A percentile compares a stretch with the other conserved stretches of the same genome.
Conservation (phyloP, 1,140 invertebrate species). For the Eulimnadia texana region DNA sequence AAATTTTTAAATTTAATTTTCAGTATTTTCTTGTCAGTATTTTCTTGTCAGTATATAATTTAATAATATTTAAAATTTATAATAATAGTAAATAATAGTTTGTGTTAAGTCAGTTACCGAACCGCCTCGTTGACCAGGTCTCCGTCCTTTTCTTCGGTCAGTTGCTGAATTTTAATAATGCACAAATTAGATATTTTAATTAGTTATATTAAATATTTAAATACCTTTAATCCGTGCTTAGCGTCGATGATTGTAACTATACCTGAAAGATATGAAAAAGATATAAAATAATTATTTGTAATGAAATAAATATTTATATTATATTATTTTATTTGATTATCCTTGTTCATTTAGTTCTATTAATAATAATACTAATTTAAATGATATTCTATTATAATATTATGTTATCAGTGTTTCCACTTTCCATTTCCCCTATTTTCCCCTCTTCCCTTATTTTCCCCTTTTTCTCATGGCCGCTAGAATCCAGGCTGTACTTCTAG, state of each 20-base stretch:
- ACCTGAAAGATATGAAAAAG: slow-evolving; percentile 28
- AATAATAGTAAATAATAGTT: neutral
- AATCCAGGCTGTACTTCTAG: too few species aligned
- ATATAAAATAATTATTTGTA: neutral
- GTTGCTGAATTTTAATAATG: slow-evolving; percentile 22
- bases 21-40: too few species aligned
- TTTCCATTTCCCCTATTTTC: too few species aligned
- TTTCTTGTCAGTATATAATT: neutral
- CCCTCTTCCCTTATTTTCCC: too few species aligned
- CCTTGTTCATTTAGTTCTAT: neutral
- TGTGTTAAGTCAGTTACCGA: slow-evolving; percentile 20
- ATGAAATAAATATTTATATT: neutral
- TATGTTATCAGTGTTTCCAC: too few species aligned
- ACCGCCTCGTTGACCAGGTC: slow-evolving; percentile 28
- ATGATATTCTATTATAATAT: neutral
- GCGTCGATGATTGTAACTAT: slow-evolving; percentile 40
- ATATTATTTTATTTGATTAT: slow-evolving; percentile 10
- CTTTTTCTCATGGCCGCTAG: too few species aligned
- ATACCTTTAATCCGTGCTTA: slow-evolving; percentile 35
- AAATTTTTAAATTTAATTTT: neutral
- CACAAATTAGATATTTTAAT: slow-evolving; percentile 10
- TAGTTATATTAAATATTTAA: neutral
- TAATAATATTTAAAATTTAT: neutral
- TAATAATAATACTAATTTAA: neutral
- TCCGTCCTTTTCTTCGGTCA: slow-evolving; percentile 26